phyloP scores from a whole-genome alignment of 2,888 invertebrate species.

The Selenia dentaria region DNA sequence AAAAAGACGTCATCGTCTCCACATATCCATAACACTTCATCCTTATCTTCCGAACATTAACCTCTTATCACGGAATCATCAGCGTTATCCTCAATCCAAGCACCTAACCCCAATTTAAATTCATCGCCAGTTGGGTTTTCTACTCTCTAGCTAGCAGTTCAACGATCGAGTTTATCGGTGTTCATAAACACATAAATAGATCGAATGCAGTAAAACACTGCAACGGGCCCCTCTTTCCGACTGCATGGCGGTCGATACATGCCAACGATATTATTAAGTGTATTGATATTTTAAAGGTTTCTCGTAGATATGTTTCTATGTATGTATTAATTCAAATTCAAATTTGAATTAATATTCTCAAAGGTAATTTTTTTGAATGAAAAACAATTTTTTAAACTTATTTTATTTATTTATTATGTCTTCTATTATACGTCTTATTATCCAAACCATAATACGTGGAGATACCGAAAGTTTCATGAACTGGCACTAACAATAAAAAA shows the following conservation, averaged over 20 bases:
- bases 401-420: too few species aligned
- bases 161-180: conserved; percentile 64
- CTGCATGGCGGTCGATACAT: conserved; percentile 71
- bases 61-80: conserved; percentile 17
- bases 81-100: conserved; percentile 15
- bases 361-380: too few species aligned
- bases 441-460: too few species aligned
- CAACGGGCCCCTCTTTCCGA: conserved; percentile 60
- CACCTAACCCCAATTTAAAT: conserved; percentile 19
- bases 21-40: conserved; percentile 12
- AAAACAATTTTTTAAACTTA: too few species aligned
- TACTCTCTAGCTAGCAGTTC: conserved; percentile 43
- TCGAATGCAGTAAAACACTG: conserved; percentile 75
- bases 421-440: too few species aligned
- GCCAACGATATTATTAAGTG: conserved; percentile 43
- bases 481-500: too few species aligned
- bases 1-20: conserved; percentile 3
- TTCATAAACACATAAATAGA: conserved; percentile 79
- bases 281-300: too few species aligned
- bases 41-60: conserved; percentile 12
- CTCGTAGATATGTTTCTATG: too few species aligned
- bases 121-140: conserved; percentile 13
- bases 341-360: too few species aligned
- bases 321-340: too few species aligned
- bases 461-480: too few species aligned